A percentile compares a stretch with the other conserved stretches of the same genome.
Conservation (phyloP, 37 sponge, comb jelly and placozoan species). For the Axinella damicornis region DNA sequence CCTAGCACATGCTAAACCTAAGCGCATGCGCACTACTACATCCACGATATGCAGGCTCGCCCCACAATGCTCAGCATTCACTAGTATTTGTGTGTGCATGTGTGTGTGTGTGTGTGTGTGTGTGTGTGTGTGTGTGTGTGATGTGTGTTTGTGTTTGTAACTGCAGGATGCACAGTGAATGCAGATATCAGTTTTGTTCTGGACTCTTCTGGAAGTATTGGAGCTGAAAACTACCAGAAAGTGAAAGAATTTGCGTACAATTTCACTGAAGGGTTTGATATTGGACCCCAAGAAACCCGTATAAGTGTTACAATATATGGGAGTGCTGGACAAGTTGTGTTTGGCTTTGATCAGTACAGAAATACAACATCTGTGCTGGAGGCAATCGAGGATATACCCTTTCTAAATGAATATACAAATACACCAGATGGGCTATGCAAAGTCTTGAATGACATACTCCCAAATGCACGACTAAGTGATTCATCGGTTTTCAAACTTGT, state of each 20-base stretch:
- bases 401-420: neutral
- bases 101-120: no score
- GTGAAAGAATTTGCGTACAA: constrained; percentile 2
- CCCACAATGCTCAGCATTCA: no score
- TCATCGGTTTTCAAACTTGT: neutral
- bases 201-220: constrained; percentile 22
- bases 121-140: no score
- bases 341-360: neutral
- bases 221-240: neutral
- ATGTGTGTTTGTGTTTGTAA: no score
- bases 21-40: no score
- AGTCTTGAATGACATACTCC: neutral
- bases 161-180: constrained; percentile 6
- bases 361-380: neutral
- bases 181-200: constrained; percentile 23
- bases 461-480: neutral
- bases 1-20: no score
- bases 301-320: constrained; percentile 3
- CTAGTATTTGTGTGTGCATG: no score
- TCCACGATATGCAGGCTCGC: no score
- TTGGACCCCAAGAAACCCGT: neutral
- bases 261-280: neutral
- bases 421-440: constrained; percentile 30
- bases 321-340: neutral
- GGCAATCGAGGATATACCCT: constrained; percentile 1